Conservation (phyloP, 1,140 invertebrate genomes). For the Leptinotarsa undecemlineata region DNA sequence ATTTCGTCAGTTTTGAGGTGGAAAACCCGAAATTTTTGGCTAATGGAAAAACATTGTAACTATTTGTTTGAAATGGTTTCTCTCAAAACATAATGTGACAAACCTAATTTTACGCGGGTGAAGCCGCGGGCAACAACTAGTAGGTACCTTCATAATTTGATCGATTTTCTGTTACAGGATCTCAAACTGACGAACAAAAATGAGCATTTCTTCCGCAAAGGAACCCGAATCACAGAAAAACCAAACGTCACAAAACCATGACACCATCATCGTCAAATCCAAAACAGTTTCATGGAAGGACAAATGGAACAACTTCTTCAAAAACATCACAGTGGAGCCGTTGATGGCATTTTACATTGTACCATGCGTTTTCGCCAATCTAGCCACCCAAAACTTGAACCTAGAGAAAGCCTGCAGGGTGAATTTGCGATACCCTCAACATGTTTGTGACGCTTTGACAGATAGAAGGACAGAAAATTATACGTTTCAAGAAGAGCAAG, state of each 20-base stretch:
- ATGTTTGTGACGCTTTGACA: constrained; percentile 73
- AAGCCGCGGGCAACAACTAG: too few species aligned
- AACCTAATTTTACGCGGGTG: too few species aligned
- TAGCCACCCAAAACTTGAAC: constrained; percentile 82
- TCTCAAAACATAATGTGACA: too few species aligned
- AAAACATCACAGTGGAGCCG: constrained; percentile 78
- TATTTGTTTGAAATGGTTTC: too few species aligned
- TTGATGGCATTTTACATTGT: constrained; percentile 81
- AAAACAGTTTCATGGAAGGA: constrained; percentile 58
- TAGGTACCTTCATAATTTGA: too few species aligned
- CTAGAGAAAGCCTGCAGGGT: constrained; percentile 83
- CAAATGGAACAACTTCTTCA: constrained; percentile 60
- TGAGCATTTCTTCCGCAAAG: constrained; percentile 38
- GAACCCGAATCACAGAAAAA: constrained; percentile 24
- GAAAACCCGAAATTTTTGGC: too few species aligned
- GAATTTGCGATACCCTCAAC: constrained; percentile 71
- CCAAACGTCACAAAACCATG: constrained; percentile 23
- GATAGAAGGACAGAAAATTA: constrained; percentile 72
- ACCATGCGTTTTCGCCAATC: constrained; percentile 73
- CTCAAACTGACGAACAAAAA: constrained; percentile 34
- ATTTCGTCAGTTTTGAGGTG: too few species aligned
- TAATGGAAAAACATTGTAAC: too few species aligned
- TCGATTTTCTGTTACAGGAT: constrained; percentile 17
- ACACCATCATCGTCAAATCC: constrained; percentile 38
- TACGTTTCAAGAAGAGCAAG: constrained; percentile 70